Evolutionary conservation across 2,113 vertebrate species (phyloP), one percentile per base, ranked within the genome.

Genomic region (Nothocercus julius): DNA sequence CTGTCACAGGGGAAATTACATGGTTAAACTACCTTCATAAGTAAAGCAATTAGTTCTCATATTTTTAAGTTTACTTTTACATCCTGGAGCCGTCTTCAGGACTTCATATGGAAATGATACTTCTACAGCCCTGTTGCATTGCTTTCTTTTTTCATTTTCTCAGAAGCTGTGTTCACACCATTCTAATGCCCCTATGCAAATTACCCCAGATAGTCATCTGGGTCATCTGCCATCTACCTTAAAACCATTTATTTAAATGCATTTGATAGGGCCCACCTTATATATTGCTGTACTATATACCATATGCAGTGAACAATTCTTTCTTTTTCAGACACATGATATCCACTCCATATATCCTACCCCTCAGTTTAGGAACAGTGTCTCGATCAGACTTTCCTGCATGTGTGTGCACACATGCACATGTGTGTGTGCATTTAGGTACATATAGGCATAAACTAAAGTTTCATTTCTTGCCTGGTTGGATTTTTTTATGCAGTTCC

Each of bases 401-500:
- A 40, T n/a, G 6, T 25, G 11, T 42, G 6, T 27, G 19, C 9
- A 16, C 21, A 61, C 5, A 2, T 42, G 62, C 13, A 2, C 14
- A 8, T 53, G 4, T n/a, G 7, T 88, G 40, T 85, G 42, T 24
- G 21, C 21, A 49, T 86, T 87, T 40, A 82, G 42, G 7, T 40
- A 54, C 36, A 49, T 17, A 40, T 1, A 68, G 45, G 25, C 72
- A 45, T 72, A 79, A 51, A 90, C 64, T 17, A 16, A 53, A 96
- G 73, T 12, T 85, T 90, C 49, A 83, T 95, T 80, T 91, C 70
- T 75, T 90, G 28, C 92, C 63, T 94, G 61, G 68, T 93, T 53
- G 96, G 85, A 90, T 90, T 93, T 95, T 85, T 95, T 96, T 90
- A 94, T 92, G 96, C 82, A 45, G 83, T 92, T 97, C 92, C 97